Base-by-base conservation (phyloP, 2,888 invertebrate species). In the Brachyopa scutellaris region DNA sequence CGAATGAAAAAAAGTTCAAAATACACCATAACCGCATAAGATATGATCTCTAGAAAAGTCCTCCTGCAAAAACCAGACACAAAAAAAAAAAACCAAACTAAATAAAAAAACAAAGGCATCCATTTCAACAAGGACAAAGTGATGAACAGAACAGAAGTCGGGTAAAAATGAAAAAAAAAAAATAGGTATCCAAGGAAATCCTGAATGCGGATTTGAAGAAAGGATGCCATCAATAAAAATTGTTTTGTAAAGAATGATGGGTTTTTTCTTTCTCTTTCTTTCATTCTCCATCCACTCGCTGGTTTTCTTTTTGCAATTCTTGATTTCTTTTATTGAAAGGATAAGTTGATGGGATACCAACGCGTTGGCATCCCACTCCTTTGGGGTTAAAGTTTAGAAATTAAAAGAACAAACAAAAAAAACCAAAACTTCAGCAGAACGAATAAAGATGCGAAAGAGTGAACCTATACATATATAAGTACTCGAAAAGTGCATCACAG, bases 161-260 rank as follows among this genome's bases (percentile, higher is more conserved):
- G 7, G 15, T 1, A 40, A 17, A 61, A 40, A 38, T 15, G 38
- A 49, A 59, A 33, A 53, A 9, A 42, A 51, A 55, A 73, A 73
- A 73, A 73, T 38, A 64, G n/a, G 74, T 64, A 70, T 76, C 62
- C 49, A 31, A 55, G 23, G 47, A 69, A 74, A 74, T 74, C 70
- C 70, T 64, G 64, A 76, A 70, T 66, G 59, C 69, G 79, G 70
- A 76, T 70, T 82, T 70, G 64, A 51, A 76, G 76, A 82, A 82
- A 82, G 80, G 80, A 82, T 64, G 76, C 80, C 76, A 70, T 82
- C 80, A 82, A 76, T 76, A 82, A 82, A 82, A 82, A 82, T 82
- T 82, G 76, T 82, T 82, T 82, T 59, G 51, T 51, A 70, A 76
- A 62, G 80, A 76, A 82, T 64, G 76, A 70, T 64, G 76, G 64